Base-by-base conservation (phyloP, 1,140 invertebrate species). In the Drosophila willistoni region DNA sequence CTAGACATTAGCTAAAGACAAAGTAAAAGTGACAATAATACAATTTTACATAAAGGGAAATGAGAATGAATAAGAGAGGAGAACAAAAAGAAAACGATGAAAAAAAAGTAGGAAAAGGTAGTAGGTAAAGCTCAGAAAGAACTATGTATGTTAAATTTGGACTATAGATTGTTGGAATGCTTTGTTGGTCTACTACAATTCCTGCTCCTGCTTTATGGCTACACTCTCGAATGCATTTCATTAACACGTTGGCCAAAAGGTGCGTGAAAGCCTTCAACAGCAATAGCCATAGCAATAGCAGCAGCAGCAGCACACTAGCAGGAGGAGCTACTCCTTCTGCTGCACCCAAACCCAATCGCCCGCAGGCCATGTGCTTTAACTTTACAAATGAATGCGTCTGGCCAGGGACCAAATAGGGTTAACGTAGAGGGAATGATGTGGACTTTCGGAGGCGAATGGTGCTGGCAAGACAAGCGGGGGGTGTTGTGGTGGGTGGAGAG, bases 371-470 rank as follows among this genome's bases (percentile, higher is more conserved):
- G 59, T 84, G 65, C 73, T 87, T 78, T 76, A 82, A 75, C 68
- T 85, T 85, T 79, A 86, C 82, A 85, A 85, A 85, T 85, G 82
- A 85, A 87, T 85, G 83, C 83, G 83, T 86, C 82, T 85, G 79
- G 83, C 75, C 61, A 51, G 44, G 17, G 44, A 51, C 44, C 44
- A 51, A 19, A 39, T 39, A 39, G 36, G 69, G 57, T 41, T 51
- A 51, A 51, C 68, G 64, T 56, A 57, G 72, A 56, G 74, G 54
- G 34, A 36, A 36, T 10, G 29, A 29, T 29, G 6, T 29, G 29
- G 29, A 7, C 5, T 29, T 29, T 29, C 6, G 29, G 6, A 29
- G 29, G 29, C 0, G 29, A 29, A 29, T 29, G 29, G 29, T 7
- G 29, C 29, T 36, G 34, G 34, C 7, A 36, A 36, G 34, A 36